Conservation (phyloP, 2,113 vertebrate species). For the Tyto alba region DNA sequence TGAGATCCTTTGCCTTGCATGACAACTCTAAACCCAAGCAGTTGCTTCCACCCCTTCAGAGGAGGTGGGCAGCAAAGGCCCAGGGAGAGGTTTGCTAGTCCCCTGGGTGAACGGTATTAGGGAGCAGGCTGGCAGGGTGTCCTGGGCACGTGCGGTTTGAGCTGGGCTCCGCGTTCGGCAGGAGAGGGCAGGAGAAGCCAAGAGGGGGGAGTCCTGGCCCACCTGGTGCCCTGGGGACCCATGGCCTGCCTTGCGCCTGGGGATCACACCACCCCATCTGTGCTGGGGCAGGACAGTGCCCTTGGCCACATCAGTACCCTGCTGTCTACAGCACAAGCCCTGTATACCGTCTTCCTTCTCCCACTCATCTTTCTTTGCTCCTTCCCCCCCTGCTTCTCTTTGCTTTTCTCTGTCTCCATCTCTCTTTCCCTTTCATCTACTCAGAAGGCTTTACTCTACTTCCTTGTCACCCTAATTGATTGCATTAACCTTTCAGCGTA, state of each 20-base stretch:
- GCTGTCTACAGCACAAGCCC: neutral
- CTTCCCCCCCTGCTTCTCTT: neutral
- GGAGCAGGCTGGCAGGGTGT: neutral
- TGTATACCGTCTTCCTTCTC: constrained; percentile 67
- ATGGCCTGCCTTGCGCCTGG: neutral
- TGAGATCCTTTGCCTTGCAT: neutral
- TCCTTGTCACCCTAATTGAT: constrained; percentile 99
- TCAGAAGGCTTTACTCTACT: constrained; percentile 98
- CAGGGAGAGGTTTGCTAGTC: neutral
- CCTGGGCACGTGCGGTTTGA: neutral
- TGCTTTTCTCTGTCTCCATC: constrained; percentile 71
- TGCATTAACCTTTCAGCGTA: constrained; percentile 99
- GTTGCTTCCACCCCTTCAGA: neutral
- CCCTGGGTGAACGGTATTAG: rapidly evolving
- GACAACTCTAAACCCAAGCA: neutral
- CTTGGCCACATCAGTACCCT: neutral
- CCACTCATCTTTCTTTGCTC: neutral
- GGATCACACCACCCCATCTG: neutral
- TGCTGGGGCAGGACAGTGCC: neutral
- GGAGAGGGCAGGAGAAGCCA: neutral
- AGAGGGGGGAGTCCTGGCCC: neutral
- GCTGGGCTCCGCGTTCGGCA: neutral
- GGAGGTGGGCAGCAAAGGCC: neutral
- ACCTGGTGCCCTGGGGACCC: neutral
- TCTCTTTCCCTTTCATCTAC: constrained; percentile 85